These are phyloP conservation scores for Cosmorhoe ocellata DNA, from an alignment of 2,888 invertebrate genomes.

Conservation along the genomic window DNA sequence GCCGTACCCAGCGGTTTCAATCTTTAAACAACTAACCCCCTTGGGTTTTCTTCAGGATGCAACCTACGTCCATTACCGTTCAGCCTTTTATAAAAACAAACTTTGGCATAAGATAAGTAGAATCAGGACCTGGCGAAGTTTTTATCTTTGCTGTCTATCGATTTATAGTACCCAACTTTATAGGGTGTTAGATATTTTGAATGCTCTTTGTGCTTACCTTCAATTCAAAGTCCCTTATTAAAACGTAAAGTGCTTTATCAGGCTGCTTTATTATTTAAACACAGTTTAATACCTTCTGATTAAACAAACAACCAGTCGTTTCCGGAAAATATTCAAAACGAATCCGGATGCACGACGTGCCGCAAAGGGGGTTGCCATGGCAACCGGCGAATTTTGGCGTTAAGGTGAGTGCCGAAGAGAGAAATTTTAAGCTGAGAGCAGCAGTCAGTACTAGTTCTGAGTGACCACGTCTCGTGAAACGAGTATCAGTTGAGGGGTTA, in stretches of 20 bases:
- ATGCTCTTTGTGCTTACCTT: too few species aligned
- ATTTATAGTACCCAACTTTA: too few species aligned
- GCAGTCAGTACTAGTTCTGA: constrained; percentile 35
- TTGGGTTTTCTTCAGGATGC: background rate
- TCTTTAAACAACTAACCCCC: too few species aligned
- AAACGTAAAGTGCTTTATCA: background rate
- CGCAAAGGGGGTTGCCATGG: constrained; percentile 75
- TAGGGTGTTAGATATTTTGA: too few species aligned
- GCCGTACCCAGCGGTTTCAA: too few species aligned
- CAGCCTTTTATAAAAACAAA: too few species aligned
- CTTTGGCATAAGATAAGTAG: too few species aligned
- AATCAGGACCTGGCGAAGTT: too few species aligned
- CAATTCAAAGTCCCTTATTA: background rate
- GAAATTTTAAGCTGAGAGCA: constrained; percentile 17
- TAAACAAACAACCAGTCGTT: constrained; percentile 37
- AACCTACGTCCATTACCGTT: too few species aligned
- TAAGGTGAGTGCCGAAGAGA: constrained; percentile 45
- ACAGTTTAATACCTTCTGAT: constrained; percentile 10
- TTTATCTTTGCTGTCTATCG: too few species aligned
- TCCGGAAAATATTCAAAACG: constrained; percentile 69
- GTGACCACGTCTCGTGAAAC: constrained; percentile 42
- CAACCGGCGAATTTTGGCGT: constrained; percentile 67
- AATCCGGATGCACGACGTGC: constrained; percentile 61
- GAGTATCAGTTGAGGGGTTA: constrained; percentile 47
- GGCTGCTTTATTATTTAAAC: constrained; percentile 1